Conservation (phyloP, 2,797 vertebrate species). For the Pseudomugil tenellus region DNA sequence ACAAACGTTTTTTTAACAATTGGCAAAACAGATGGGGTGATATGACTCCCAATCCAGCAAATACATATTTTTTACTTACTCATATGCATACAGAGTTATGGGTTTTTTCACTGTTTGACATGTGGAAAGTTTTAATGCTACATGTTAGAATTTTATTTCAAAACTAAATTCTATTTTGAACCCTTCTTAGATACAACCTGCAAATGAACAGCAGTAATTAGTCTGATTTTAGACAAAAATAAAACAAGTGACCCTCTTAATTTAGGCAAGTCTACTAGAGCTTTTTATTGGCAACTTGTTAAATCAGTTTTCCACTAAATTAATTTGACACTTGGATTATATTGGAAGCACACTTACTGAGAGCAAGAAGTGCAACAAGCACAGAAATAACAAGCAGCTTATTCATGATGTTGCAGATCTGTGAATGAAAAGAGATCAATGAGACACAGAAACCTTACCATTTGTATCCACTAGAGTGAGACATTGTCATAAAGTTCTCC, state of each 20-base stretch:
- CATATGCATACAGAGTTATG: not conserved
- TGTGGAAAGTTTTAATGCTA: not conserved
- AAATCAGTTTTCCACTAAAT: not conserved
- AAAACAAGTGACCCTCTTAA: not conserved
- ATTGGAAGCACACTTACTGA: constrained; percentile 71
- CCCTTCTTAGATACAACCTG: not conserved
- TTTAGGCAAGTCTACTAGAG: not conserved
- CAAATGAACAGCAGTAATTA: not conserved
- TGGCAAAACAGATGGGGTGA: not conserved
- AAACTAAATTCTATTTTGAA: not conserved
- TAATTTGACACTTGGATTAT: not conserved
- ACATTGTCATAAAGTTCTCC: constrained; percentile 42
- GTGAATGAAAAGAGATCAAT: constrained; percentile 20
- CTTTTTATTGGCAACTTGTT: not conserved
- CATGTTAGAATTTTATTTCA: not conserved
- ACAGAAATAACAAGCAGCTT: constrained; percentile 75
- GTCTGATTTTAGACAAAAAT: not conserved
- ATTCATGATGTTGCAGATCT: constrained; percentile 75
- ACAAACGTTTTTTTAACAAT: not conserved
- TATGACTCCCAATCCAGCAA: not conserved
- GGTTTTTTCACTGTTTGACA: not conserved
- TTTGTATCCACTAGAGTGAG: constrained; percentile 69
- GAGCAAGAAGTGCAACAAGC: constrained; percentile 73
- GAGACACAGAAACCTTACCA: constrained; percentile 2
- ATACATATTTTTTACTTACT: not conserved